Percentiles rank a stretch among this genome's conserved stretches.
Conservation (phyloP, 2,797 vertebrate species). For the Alfaro cultratus region DNA sequence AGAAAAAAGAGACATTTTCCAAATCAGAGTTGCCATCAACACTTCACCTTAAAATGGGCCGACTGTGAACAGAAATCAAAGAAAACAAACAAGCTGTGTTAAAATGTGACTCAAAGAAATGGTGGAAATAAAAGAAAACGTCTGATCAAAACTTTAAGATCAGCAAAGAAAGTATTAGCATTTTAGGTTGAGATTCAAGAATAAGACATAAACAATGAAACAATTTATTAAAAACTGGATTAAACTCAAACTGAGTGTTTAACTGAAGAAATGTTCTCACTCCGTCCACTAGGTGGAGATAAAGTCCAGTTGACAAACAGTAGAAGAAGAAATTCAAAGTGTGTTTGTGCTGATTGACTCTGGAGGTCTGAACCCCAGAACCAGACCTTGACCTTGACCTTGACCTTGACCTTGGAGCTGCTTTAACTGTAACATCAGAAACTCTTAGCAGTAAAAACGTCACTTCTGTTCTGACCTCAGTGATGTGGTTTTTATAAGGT, state of each 20-base stretch:
- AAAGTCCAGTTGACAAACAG: not conserved
- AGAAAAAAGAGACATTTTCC: constrained; percentile 2
- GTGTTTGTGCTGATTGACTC: not conserved
- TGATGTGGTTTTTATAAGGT: no score
- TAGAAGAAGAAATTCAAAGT: not conserved
- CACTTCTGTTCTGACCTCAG: no score
- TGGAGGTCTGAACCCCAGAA: not conserved
- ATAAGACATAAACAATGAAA: not conserved
- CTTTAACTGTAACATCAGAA: not conserved
- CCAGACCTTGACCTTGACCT: not conserved
- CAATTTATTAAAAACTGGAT: not conserved
- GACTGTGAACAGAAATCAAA: no score
- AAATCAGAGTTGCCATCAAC: not conserved
- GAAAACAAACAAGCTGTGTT: not conserved
- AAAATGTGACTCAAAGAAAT: not conserved
- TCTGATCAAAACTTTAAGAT: not conserved
- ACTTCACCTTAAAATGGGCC: not conserved
- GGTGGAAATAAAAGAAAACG: not conserved
- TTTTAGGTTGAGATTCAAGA: not conserved
- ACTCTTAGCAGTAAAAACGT: no score
- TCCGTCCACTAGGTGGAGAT: not conserved
- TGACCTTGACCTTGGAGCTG: no score
- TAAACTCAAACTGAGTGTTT: not conserved
- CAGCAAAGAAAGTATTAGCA: not conserved
- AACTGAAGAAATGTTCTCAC: not conserved